Conservation (phyloP, 2,113 vertebrate species). For the Stegastes partitus region DNA sequence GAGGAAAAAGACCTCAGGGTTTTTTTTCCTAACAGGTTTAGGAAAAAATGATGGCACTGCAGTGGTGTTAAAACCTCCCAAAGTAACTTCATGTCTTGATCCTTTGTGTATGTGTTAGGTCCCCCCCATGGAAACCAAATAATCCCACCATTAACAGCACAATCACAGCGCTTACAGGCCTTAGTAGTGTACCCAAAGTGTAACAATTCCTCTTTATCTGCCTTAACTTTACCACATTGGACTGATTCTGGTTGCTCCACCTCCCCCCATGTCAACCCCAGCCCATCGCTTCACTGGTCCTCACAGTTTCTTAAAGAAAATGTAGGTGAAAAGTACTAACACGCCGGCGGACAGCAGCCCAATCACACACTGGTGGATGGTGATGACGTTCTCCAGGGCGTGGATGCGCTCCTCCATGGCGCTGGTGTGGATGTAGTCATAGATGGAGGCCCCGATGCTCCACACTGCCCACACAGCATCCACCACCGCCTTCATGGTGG, state of each 20-base stretch:
- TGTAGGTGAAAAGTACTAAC: slow-evolving; percentile 82
- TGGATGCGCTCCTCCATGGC: slow-evolving; percentile 88
- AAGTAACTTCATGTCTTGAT: no score
- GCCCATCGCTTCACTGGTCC: slow-evolving; percentile 2
- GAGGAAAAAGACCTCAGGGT: neutral
- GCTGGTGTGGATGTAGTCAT: slow-evolving; percentile 87
- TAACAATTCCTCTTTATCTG: neutral
- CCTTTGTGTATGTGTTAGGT: no score
- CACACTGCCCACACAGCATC: slow-evolving; percentile 85
- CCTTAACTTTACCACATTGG: neutral
- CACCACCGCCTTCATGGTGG: slow-evolving; percentile 85
- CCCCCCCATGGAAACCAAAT: neutral
- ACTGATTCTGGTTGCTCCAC: neutral
- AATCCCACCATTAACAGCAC: neutral
- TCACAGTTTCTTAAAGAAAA: slow-evolving; percentile 84
- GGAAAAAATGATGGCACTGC: neutral
- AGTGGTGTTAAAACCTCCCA: neutral
- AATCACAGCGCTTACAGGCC: neutral
- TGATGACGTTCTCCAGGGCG: slow-evolving; percentile 82
- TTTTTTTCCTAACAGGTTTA: neutral
- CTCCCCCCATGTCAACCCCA: neutral
- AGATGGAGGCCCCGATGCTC: slow-evolving; percentile 85
- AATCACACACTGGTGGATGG: slow-evolving; percentile 84
- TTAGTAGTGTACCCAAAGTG: neutral
- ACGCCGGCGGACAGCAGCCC: slow-evolving; percentile 80